Evolutionary conservation across 2,797 vertebrate genomes (phyloP).

Genomic region (Allobates femoralis): DNA sequence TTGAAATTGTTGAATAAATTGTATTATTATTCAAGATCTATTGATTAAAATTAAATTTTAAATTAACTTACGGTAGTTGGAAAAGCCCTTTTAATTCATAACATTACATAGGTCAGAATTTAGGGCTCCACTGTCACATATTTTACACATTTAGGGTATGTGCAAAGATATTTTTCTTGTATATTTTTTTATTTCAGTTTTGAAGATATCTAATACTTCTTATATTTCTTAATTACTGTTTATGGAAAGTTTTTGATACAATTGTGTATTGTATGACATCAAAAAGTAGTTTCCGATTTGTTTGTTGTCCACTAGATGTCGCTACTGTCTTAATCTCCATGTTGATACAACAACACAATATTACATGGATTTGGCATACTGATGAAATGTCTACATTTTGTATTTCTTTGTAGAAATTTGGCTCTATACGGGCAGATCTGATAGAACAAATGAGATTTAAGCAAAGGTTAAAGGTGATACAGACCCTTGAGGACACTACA

Average conservation of each 20-base stretch:
- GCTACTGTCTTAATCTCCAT: not conserved
- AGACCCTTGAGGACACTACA: slow-evolving; percentile 96
- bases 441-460: slow-evolving; percentile 99
- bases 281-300: not conserved
- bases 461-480: slow-evolving; percentile 95
- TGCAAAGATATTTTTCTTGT: too few relatives aligned
- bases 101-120: too few relatives aligned
- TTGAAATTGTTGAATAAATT: too few relatives aligned
- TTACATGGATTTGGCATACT: not conserved
- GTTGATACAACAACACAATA: not conserved
- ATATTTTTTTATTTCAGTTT: not conserved
- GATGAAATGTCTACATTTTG: not conserved
- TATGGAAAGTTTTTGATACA: not conserved
- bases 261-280: not conserved
- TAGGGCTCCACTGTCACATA: too few relatives aligned
- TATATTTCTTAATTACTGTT: too few relatives aligned
- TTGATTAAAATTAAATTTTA: too few relatives aligned
- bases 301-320: not conserved
- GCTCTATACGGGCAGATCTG: slow-evolving; percentile 91
- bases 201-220: not conserved
- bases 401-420: slow-evolving; percentile 86
- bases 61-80: too few relatives aligned
- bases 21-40: too few relatives aligned
- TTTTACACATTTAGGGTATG: too few relatives aligned
- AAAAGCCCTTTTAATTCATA: too few relatives aligned